Conservation (phyloP, 2,113 vertebrate genomes). For the Thamnophis sirtalis region DNA sequence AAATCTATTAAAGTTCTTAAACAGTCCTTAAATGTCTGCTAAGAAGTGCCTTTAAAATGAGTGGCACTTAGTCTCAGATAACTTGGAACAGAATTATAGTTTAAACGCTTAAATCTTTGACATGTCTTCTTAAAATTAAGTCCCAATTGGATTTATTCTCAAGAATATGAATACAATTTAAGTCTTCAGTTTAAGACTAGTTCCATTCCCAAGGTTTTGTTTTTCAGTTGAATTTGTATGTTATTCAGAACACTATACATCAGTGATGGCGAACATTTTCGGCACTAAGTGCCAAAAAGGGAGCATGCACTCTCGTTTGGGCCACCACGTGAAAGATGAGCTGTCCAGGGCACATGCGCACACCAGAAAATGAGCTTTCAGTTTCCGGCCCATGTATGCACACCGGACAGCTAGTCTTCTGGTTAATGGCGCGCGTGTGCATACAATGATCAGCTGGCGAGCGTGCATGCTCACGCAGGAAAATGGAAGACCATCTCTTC, state of each 20-base stretch:
- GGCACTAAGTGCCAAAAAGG: no score
- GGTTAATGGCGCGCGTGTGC: no score
- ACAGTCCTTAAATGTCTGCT: not conserved
- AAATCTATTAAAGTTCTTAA: not conserved
- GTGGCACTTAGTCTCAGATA: not conserved
- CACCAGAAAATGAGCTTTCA: no score
- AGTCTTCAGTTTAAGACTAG: not conserved
- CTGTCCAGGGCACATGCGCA: no score
- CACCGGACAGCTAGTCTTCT: no score
- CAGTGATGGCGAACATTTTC: no score
- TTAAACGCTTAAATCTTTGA: not conserved
- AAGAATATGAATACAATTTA: not conserved
- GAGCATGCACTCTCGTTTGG: no score
- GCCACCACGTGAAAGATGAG: no score
- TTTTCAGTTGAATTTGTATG: not conserved
- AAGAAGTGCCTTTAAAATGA: not conserved
- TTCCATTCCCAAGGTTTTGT: not conserved
- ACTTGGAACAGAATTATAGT: not conserved
- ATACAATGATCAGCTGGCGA: no score
- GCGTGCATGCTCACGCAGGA: no score
- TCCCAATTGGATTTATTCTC: not conserved
- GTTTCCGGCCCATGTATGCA: no score
- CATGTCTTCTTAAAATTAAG: not conserved
- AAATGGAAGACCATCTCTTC: no score
- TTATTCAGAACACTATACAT: not conserved